phyloP scores from a whole-genome alignment of 2,888 invertebrate species.

The Pyrrhosoma nymphula region DNA sequence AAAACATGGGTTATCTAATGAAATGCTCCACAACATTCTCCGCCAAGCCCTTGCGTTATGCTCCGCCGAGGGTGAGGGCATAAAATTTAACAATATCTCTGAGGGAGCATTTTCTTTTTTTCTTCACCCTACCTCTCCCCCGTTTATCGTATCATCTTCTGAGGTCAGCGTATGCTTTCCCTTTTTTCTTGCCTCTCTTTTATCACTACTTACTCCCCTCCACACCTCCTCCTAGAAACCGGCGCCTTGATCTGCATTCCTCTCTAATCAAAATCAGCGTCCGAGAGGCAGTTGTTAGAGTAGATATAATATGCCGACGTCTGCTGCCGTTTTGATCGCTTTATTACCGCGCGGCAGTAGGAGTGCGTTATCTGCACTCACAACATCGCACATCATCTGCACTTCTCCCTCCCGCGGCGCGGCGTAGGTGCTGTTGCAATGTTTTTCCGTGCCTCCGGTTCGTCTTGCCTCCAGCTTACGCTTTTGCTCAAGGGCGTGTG shows the following conservation, averaged over 20 bases:
- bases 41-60: neutral
- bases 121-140: neutral
- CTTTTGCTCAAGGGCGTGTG: neutral
- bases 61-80: neutral
- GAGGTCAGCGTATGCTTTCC: neutral
- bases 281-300: neutral
- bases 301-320: neutral
- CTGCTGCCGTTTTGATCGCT: neutral
- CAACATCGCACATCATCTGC: neutral
- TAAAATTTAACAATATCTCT: neutral
- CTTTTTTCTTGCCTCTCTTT: neutral
- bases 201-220: neutral
- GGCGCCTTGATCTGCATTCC: neutral
- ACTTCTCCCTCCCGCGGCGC: neutral
- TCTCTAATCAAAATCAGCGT: neutral
- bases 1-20: neutral
- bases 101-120: neutral
- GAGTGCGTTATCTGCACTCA: neutral
- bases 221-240: neutral
- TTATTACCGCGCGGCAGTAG: neutral
- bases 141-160: neutral
- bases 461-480: neutral
- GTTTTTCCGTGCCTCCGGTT: neutral
- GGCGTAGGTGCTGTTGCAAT: neutral
- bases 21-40: neutral